These are phyloP conservation scores for Cathartes aura DNA, from an alignment of 2,113 vertebrate species.

Conservation along the genomic window DNA sequence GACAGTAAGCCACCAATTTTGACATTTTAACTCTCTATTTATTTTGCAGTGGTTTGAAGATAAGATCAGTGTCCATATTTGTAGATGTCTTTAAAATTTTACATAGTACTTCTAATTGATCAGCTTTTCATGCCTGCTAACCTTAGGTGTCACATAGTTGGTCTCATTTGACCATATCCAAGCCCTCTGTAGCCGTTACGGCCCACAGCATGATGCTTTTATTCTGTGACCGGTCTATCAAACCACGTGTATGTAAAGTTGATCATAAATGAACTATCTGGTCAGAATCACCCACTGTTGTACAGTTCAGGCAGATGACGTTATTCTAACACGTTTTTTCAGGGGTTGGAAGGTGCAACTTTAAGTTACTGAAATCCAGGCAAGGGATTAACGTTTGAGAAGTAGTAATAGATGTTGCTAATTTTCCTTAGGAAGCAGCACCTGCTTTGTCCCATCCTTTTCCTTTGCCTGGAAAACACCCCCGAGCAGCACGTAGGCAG, in stretches of 20 bases:
- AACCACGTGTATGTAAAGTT: not conserved
- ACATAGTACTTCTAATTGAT: not conserved
- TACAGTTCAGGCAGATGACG: not conserved
- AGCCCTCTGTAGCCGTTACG: not conserved
- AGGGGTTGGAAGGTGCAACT: not conserved
- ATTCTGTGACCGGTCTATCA: rapidly evolving
- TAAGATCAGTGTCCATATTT: too few relatives aligned
- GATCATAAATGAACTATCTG: not conserved
- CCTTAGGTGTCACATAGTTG: not conserved
- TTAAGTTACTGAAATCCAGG: not conserved
- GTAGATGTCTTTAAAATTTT: not conserved
- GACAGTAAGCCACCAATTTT: not conserved
- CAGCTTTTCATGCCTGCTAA: not conserved
- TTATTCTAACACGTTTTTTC: not conserved
- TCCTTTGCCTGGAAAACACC: not conserved
- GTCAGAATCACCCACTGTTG: not conserved
- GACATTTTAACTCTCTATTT: not conserved
- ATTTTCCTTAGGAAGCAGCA: slow-evolving; percentile 10
- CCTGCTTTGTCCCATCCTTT: not conserved
- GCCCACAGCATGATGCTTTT: not conserved
- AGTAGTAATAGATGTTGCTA: not conserved
- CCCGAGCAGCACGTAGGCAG: not conserved
- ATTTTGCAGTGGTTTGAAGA: not conserved
- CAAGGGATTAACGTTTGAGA: not conserved
- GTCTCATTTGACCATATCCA: not conserved